Percentiles rank a stretch among this genome's conserved stretches.
These are phyloP conservation scores for Cepaea nemoralis DNA, from an alignment of 1,140 invertebrate genomes.

Conservation along the genomic window DNA sequence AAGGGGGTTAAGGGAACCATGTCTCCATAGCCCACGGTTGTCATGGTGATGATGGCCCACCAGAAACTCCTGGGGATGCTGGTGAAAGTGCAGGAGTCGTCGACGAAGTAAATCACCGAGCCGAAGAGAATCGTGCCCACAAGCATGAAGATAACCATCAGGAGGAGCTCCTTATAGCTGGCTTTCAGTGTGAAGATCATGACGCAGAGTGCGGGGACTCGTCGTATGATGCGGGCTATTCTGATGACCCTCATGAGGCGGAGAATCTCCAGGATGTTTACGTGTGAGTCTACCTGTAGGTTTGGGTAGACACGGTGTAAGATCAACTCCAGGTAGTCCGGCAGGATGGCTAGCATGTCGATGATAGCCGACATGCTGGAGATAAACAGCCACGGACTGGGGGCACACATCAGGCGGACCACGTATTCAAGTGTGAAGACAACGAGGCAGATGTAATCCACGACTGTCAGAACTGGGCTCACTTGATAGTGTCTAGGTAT, in stretches of 20 bases:
- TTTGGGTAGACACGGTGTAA: constrained; percentile 36
- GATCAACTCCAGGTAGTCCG: constrained; percentile 65
- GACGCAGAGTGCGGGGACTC: constrained; percentile 93
- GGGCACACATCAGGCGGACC: constrained; percentile 67
- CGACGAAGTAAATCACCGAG: constrained; percentile 98
- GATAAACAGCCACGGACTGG: constrained; percentile 78
- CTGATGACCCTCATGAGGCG: constrained; percentile 57
- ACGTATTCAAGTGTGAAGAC: constrained; percentile 72
- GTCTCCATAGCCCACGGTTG: constrained; percentile 83
- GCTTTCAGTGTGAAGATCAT: constrained; percentile 93
- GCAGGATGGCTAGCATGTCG: constrained; percentile 72
- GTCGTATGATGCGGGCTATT: constrained; percentile 71
- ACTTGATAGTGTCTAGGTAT: neutral
- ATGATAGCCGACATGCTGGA: constrained; percentile 42
- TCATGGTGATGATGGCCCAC: constrained; percentile 76
- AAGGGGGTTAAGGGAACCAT: constrained; percentile 91
- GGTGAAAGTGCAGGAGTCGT: constrained; percentile 96
- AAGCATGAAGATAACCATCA: constrained; percentile 90
- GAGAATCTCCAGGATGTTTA: constrained; percentile 40
- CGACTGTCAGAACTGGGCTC: constrained; percentile 43
- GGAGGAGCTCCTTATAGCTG: constrained; percentile 92
- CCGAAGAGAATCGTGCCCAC: constrained; percentile 98
- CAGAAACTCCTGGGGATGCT: constrained; percentile 82
- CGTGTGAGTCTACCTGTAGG: neutral
- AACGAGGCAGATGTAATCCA: constrained; percentile 67